Evolutionary conservation across 2,797 vertebrate species (phyloP).

Genomic region (Spinus olivaceus): DNA sequence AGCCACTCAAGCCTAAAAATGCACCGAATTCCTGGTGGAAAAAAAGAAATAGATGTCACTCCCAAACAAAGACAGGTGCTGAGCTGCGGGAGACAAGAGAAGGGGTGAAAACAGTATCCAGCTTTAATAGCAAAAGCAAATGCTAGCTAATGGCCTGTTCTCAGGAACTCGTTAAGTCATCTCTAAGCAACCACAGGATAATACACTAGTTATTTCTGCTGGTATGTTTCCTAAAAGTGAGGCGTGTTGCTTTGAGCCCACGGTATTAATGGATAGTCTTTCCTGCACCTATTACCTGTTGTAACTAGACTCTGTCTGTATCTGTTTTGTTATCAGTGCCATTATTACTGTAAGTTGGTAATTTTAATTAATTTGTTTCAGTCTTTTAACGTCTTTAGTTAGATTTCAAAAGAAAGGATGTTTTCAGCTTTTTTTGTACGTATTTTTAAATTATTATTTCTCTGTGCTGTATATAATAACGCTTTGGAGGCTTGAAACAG

Average conservation of each 20-base stretch:
- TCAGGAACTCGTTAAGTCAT: conserved; percentile 91
- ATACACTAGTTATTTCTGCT: conserved; percentile 86
- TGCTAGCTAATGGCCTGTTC: conserved; percentile 93
- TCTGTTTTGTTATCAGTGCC: conserved; percentile 35
- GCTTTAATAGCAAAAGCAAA: conserved; percentile 99
- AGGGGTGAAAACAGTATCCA: conserved; percentile 90
- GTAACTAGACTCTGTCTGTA: conserved; percentile 54
- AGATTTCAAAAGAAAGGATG: conserved; percentile 6
- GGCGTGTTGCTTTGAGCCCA: conserved; percentile 72
- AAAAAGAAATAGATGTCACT: conserved; percentile 99
- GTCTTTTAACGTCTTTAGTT: conserved; percentile 17
- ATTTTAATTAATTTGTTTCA: conserved; percentile 23
- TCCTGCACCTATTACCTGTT: conserved; percentile 76
- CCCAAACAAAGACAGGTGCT: conserved; percentile 98
- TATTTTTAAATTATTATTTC: conserved; percentile 60
- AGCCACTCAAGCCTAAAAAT: conserved; percentile 99
- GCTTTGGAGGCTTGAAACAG: conserved; percentile 40
- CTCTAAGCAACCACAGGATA: conserved; percentile 86
- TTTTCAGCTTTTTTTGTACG: background rate
- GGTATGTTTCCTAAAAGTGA: conserved; percentile 86
- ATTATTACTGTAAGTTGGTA: conserved; percentile 31
- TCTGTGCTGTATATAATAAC: conserved; percentile 36
- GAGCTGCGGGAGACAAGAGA: conserved; percentile 84
- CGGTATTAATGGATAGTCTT: conserved; percentile 67
- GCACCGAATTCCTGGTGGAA: conserved; percentile 98